A percentile compares a stretch with the other conserved stretches of the same genome.
Conservation (phyloP, 1,140 invertebrate genomes). For the Lepidurus couesii region DNA sequence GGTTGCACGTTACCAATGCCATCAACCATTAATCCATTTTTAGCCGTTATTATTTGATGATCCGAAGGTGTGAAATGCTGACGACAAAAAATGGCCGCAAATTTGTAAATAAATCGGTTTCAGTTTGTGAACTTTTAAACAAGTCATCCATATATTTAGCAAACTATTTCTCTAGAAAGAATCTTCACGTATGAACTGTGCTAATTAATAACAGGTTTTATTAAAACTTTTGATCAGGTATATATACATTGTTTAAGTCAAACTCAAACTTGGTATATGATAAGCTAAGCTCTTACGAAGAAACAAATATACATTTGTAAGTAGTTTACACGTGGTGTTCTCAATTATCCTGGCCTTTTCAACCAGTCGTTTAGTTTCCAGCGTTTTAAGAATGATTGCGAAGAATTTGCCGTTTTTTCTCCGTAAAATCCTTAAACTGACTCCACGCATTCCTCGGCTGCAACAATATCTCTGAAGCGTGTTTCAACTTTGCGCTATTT, state of each 20-base stretch:
- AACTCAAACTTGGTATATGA: not conserved
- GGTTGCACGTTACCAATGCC: not conserved
- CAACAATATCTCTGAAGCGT: constrained; percentile 40
- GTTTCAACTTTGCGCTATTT: constrained; percentile 49
- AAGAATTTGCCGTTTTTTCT: not conserved
- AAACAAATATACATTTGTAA: no score
- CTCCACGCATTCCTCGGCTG: constrained; percentile 32
- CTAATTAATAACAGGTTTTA: not conserved
- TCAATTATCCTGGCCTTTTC: no score
- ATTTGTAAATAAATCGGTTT: not conserved
- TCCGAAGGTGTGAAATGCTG: not conserved
- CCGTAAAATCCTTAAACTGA: not conserved
- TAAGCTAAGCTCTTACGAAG: no score
- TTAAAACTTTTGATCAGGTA: not conserved
- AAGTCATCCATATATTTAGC: no score
- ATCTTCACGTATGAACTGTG: not conserved
- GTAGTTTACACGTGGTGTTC: no score
- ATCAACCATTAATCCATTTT: not conserved
- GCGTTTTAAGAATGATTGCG: not conserved
- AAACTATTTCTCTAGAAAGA: no score
- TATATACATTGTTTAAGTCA: not conserved
- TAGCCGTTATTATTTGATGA: not conserved
- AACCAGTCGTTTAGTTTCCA: no score
- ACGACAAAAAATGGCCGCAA: not conserved
- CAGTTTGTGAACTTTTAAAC: no score